phyloP scores from a whole-genome alignment of 2,113 vertebrate genomes.

The Prionailurus bengalensis region DNA sequence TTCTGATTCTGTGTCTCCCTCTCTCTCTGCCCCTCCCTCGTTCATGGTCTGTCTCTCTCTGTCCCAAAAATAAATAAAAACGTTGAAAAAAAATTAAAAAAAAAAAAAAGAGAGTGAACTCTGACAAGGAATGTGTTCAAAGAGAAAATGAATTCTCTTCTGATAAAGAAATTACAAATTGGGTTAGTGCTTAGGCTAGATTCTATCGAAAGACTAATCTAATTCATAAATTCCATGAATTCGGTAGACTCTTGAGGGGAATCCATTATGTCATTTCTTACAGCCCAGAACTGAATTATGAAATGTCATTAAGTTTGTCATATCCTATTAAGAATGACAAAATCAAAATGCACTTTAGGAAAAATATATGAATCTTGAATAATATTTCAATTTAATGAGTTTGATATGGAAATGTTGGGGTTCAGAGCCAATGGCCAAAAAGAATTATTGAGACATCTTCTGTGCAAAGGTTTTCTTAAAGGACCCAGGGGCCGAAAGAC shows the following conservation, averaged over 20 bases:
- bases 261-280: background rate
- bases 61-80: too few species aligned
- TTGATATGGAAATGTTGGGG: too few species aligned
- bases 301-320: background rate
- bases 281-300: background rate
- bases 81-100: too few species aligned
- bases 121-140: background rate
- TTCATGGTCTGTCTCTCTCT: too few species aligned
- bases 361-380: background rate
- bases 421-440: too few species aligned
- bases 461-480: too few species aligned
- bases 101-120: background rate
- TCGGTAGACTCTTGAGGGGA: background rate
- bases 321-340: conserved; percentile 27
- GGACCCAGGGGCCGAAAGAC: too few species aligned
- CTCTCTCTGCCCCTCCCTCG: too few species aligned
- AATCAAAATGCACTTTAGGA: background rate
- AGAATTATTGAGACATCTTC: too few species aligned
- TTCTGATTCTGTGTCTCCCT: too few species aligned
- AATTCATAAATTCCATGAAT: background rate
- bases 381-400: background rate
- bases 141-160: background rate
- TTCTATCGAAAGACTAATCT: background rate
- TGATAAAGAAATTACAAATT: background rate
- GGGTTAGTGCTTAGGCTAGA: background rate